Evolutionary conservation across 2,113 vertebrate species (phyloP).

Genomic region (Cottus gobio): DNA sequence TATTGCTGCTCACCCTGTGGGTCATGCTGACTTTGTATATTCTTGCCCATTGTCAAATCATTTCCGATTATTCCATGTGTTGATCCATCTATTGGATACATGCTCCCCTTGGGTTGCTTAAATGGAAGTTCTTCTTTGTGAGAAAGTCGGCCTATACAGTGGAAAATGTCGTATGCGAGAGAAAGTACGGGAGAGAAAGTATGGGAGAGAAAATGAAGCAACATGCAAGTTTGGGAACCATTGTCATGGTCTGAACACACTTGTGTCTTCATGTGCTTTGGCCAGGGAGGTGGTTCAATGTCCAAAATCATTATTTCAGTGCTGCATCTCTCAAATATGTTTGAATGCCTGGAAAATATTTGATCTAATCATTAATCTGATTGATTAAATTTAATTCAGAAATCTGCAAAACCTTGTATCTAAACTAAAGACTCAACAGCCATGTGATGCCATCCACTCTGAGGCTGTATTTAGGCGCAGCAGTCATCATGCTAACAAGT

Average conservation of each 20-base stretch:
- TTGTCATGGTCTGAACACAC: conserved; percentile 10
- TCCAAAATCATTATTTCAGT: conserved; percentile 7
- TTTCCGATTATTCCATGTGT: conserved; percentile 38
- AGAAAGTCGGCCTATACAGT: conserved; percentile 31
- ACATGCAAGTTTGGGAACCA: conserved; percentile 12
- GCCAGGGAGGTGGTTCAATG: conserved; percentile 9
- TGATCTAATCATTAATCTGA: neutral
- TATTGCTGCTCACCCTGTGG: conserved; percentile 17
- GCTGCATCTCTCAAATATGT: neutral
- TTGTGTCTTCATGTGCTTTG: conserved; percentile 23
- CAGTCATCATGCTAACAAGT: neutral
- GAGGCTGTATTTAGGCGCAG: too few relatives aligned
- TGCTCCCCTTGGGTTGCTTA: conserved; percentile 44
- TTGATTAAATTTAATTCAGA: neutral
- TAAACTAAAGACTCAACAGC: neutral
- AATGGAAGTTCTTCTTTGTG: conserved; percentile 43
- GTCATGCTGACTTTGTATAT: conserved; percentile 17
- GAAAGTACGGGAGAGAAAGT: conserved; percentile 44
- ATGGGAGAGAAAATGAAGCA: conserved; percentile 39
- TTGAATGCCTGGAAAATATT: neutral
- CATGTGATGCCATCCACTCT: neutral
- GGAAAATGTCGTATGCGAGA: conserved; percentile 59
- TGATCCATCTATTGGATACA: conserved; percentile 1
- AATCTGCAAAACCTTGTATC: neutral
- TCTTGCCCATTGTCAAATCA: conserved; percentile 25